These are phyloP conservation scores for Hemicentrotus pulcherrimus DNA, from an alignment of 35 echinoderm and acorn worm species.

Conservation along the genomic window DNA sequence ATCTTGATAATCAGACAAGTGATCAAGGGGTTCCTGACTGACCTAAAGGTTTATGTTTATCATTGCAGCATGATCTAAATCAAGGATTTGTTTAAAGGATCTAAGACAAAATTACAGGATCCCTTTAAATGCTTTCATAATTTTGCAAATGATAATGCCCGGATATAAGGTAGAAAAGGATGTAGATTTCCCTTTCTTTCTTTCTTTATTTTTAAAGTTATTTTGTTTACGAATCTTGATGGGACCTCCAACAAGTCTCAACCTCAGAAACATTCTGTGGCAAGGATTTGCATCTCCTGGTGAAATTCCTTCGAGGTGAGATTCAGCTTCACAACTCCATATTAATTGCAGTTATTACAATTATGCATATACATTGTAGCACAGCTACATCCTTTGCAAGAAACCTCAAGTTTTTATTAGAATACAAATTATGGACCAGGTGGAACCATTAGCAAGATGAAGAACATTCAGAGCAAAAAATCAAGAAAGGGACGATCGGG, in stretches of 20 bases:
- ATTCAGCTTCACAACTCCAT: neutral
- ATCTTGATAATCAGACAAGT: too few relatives aligned
- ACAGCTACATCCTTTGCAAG: neutral
- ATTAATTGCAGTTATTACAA: neutral
- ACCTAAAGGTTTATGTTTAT: too few relatives aligned
- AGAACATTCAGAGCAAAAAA: too few relatives aligned
- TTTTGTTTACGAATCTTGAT: slow-evolving; percentile 80
- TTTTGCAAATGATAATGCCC: too few relatives aligned
- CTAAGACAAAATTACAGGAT: too few relatives aligned
- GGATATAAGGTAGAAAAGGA: too few relatives aligned
- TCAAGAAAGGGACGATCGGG: too few relatives aligned
- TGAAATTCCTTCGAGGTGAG: slow-evolving; percentile 79
- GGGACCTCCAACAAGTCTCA: slow-evolving; percentile 93
- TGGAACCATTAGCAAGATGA: neutral
- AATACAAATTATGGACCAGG: too few relatives aligned
- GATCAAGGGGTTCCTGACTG: too few relatives aligned
- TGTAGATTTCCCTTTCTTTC: neutral
- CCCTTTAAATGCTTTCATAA: too few relatives aligned
- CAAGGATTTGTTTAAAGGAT: too few relatives aligned
- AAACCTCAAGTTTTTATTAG: neutral
- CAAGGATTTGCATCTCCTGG: slow-evolving; percentile 89
- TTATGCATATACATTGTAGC: neutral
- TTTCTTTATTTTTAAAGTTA: slow-evolving; percentile 53
- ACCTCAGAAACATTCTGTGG: slow-evolving; percentile 91
- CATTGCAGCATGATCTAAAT: too few relatives aligned